These are phyloP conservation scores for Thinocorus orbignyianus DNA, from an alignment of 2,113 vertebrate genomes.

Conservation along the genomic window DNA sequence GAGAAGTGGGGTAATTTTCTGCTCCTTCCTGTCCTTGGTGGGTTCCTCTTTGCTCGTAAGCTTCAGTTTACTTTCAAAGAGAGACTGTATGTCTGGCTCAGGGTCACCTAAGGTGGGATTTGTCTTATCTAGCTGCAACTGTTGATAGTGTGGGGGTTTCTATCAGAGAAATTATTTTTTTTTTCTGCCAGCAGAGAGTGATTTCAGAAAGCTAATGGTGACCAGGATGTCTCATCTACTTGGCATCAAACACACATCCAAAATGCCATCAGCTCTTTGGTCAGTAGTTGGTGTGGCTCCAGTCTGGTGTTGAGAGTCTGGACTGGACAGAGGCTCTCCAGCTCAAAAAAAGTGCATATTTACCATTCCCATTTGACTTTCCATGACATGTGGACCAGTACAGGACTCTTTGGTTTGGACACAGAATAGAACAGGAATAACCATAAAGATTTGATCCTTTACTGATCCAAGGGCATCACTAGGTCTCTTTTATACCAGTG, in stretches of 20 bases:
- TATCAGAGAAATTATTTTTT: background rate
- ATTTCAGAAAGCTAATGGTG: background rate
- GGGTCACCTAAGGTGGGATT: background rate
- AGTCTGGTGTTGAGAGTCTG: background rate
- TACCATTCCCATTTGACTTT: background rate
- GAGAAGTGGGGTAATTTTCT: background rate
- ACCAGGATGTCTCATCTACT: background rate
- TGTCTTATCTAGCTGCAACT: background rate
- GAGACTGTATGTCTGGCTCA: background rate
- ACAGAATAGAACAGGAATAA: background rate
- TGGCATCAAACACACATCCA: background rate
- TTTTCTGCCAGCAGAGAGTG: background rate
- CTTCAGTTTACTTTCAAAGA: background rate
- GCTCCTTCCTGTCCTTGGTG: background rate
- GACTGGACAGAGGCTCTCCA: background rate
- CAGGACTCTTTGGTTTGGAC: background rate
- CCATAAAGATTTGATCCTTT: background rate
- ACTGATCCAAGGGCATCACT: background rate
- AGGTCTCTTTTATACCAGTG: accelerated
- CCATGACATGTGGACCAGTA: too few relatives aligned
- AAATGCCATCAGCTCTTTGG: background rate
- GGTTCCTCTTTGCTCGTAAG: background rate
- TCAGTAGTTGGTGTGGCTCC: background rate
- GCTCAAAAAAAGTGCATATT: accelerated
- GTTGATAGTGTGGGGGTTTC: background rate